Conservation (phyloP, 2,797 vertebrate species). For the Orientallactaga sibirica region DNA sequence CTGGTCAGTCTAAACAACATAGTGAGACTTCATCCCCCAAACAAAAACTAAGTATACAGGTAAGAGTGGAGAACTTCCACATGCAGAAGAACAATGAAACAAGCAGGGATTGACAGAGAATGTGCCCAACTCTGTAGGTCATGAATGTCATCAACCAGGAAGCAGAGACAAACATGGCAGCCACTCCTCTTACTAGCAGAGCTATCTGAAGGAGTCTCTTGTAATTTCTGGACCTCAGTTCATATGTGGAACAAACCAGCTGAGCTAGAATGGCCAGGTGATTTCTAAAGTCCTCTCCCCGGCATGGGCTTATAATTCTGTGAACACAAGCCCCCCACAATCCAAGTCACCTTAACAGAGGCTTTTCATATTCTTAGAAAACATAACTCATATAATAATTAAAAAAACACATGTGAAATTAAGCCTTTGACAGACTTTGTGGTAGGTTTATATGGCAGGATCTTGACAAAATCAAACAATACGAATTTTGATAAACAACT, state of each 20-base stretch:
- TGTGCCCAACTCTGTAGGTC: neutral
- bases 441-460: conserved; percentile 58
- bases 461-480: conserved; percentile 78
- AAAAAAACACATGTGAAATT: conserved; percentile 57
- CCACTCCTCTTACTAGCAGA: neutral
- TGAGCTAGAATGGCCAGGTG: neutral
- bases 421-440: conserved; percentile 63
- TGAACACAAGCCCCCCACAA: neutral
- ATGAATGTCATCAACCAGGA: neutral
- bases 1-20: neutral
- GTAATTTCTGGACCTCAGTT: neutral
- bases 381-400: conserved; percentile 1
- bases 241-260: neutral
- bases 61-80: conserved; percentile 13
- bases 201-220: neutral
- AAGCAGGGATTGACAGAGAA: conserved; percentile 27
- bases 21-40: neutral
- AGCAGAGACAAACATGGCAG: neutral
- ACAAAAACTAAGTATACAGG: conserved; percentile 18
- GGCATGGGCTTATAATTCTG: neutral
- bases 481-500: conserved; percentile 63
- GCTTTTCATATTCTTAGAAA: conserved; percentile 25
- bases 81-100: conserved; percentile 16
- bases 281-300: neutral
- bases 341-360: neutral